phyloP scores from a whole-genome alignment of 1,140 invertebrate genomes.

The Arctopsyche grandis region DNA sequence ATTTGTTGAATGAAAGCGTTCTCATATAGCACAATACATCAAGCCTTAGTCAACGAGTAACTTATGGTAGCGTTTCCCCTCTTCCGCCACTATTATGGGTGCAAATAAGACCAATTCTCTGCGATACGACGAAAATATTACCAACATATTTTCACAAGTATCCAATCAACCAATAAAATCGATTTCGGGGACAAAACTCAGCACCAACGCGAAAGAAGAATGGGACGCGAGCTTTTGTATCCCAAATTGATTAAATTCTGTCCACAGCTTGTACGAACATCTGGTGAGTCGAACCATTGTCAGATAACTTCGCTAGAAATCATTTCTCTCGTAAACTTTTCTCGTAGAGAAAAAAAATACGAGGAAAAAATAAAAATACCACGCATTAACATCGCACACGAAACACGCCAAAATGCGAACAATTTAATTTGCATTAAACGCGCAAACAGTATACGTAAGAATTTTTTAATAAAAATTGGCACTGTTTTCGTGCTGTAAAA shows the following conservation, averaged over 20 bases:
- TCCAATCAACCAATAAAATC: constrained; percentile 40
- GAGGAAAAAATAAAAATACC: background rate
- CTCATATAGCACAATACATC: too few relatives aligned
- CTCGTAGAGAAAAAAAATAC: background rate
- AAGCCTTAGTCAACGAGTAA: too few relatives aligned
- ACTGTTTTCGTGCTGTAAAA: too few relatives aligned
- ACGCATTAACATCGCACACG: too few relatives aligned
- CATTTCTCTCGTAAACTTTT: constrained; percentile 1
- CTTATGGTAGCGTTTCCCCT: too few relatives aligned
- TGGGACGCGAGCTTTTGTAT: constrained; percentile 44
- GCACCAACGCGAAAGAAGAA: constrained; percentile 9
- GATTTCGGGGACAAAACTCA: constrained; percentile 21
- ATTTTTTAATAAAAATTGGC: too few relatives aligned
- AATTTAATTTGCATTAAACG: too few relatives aligned
- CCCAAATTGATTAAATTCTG: constrained; percentile 55
- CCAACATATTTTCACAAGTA: constrained; percentile 33
- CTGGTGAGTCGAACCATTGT: constrained; percentile 22
- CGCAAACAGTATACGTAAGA: too few relatives aligned
- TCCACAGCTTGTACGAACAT: constrained; percentile 46
- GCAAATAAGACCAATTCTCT: background rate
- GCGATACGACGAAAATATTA: constrained; percentile 16
- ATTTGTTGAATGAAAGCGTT: too few relatives aligned
- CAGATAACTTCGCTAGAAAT: constrained; percentile 35
- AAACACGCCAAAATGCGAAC: too few relatives aligned
- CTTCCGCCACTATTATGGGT: too few relatives aligned